phyloP scores from a whole-genome alignment of 2,888 invertebrate species.

The Tipula unca region DNA sequence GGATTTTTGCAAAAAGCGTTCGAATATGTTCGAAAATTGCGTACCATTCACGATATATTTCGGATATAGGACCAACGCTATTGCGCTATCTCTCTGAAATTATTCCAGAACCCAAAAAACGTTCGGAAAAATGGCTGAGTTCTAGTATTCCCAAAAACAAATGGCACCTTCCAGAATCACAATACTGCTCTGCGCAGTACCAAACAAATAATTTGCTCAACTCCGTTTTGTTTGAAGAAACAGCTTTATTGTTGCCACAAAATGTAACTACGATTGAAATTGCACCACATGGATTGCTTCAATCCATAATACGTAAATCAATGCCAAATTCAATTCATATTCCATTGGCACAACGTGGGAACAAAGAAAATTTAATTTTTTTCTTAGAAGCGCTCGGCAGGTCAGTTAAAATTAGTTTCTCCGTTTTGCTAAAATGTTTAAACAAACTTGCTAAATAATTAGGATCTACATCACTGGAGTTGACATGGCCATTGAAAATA shows the following conservation, averaged over 20 bases:
- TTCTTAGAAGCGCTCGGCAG: slow-evolving; percentile 43
- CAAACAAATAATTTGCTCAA: slow-evolving; percentile 75
- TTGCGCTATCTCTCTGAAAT: slow-evolving; percentile 54
- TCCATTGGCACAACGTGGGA: slow-evolving; percentile 51
- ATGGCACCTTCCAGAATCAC: slow-evolving; percentile 59
- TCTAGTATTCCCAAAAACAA: slow-evolving; percentile 64
- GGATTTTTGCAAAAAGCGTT: slow-evolving; percentile 73
- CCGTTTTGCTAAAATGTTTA: too few relatives aligned
- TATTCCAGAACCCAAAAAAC: slow-evolving; percentile 54
- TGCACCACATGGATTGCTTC: slow-evolving; percentile 60
- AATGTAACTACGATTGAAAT: slow-evolving; percentile 59
- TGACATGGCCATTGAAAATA: slow-evolving; percentile 60
- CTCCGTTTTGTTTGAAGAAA: slow-evolving; percentile 52
- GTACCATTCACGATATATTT: slow-evolving; percentile 80
- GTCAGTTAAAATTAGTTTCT: slow-evolving; percentile 28
- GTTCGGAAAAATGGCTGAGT: slow-evolving; percentile 75
- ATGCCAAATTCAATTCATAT: slow-evolving; percentile 48
- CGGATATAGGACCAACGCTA: slow-evolving; percentile 57
- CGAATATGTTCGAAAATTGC: slow-evolving; percentile 82
- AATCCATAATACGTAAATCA: slow-evolving; percentile 55
- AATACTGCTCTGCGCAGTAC: slow-evolving; percentile 70
- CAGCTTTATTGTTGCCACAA: slow-evolving; percentile 50
- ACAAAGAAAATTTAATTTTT: slow-evolving; percentile 42
- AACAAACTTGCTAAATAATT: too few relatives aligned
- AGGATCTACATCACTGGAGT: slow-evolving; percentile 71